A percentile compares a stretch with the other conserved stretches of the same genome.
Evolutionary conservation across 1,140 invertebrate genomes (phyloP).

Genomic region (Eufriesea mexicana): DNA sequence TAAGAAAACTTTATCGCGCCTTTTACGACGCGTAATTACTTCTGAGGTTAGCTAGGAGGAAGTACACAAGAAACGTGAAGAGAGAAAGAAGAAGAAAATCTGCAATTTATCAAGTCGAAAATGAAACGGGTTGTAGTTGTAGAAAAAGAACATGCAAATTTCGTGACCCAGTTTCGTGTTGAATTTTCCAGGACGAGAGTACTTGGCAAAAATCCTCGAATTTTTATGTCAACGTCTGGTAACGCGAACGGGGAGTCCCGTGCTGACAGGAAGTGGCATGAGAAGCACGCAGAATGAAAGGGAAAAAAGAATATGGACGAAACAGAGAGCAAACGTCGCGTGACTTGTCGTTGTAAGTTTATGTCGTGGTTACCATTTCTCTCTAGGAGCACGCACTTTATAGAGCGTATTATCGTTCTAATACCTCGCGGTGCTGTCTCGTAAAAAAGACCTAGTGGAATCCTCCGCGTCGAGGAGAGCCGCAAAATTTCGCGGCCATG

Average conservation of each 20-base stretch:
- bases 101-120: too few relatives aligned
- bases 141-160: too few relatives aligned
- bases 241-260: neutral
- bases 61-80: too few relatives aligned
- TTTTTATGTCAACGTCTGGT: neutral
- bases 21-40: too few relatives aligned
- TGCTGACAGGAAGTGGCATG: neutral
- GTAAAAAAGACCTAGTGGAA: conserved; percentile 37
- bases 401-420: conserved; percentile 48
- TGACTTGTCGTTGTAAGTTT: conserved; percentile 47
- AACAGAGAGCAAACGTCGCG: conserved; percentile 6
- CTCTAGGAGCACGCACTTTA: conserved; percentile 44
- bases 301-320: neutral
- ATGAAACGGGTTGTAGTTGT: too few relatives aligned
- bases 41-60: too few relatives aligned
- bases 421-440: conserved; percentile 14
- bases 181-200: neutral
- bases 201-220: too few relatives aligned
- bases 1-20: too few relatives aligned
- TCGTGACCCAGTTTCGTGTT: neutral
- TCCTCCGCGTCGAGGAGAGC: neutral
- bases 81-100: too few relatives aligned
- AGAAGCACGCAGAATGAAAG: neutral
- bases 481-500: conserved; percentile 30
- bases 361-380: conserved; percentile 43